phyloP scores from a whole-genome alignment of 2,797 vertebrate genomes.

The Sarcoramphus papa region DNA sequence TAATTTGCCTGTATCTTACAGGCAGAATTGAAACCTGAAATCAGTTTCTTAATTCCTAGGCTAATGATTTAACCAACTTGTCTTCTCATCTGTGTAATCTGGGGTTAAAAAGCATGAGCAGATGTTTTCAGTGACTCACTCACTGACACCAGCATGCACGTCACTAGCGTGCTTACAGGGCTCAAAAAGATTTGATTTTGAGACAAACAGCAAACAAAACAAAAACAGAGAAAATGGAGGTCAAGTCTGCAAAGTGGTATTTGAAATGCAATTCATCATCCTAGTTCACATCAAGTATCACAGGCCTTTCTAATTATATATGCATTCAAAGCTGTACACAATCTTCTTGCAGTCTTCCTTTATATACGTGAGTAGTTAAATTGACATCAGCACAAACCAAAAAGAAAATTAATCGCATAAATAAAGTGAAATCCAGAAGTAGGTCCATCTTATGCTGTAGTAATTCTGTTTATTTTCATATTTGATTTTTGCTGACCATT shows the following conservation, averaged over 20 bases:
- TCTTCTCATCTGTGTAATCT: background rate
- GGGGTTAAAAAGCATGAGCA: background rate
- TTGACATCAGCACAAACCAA: background rate
- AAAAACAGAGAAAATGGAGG: background rate
- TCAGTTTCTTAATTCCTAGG: background rate
- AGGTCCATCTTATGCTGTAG: background rate
- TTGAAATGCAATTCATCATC: background rate
- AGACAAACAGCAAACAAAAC: background rate
- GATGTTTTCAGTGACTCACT: background rate
- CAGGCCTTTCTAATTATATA: background rate
- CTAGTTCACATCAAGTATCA: background rate
- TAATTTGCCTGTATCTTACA: background rate
- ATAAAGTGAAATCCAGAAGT: background rate
- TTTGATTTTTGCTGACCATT: background rate
- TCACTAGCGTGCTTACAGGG: background rate
- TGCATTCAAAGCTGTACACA: background rate
- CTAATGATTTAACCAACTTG: background rate
- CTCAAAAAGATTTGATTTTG: background rate
- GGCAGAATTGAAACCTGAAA: background rate
- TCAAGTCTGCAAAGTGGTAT: background rate
- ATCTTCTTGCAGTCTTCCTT: background rate
- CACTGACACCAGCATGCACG: rapidly evolving
- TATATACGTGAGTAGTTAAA: background rate
- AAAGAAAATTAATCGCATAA: background rate
- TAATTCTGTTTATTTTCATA: background rate